Evolutionary conservation across 2,797 vertebrate species (phyloP).

Genomic region (Chrosomus eos): DNA sequence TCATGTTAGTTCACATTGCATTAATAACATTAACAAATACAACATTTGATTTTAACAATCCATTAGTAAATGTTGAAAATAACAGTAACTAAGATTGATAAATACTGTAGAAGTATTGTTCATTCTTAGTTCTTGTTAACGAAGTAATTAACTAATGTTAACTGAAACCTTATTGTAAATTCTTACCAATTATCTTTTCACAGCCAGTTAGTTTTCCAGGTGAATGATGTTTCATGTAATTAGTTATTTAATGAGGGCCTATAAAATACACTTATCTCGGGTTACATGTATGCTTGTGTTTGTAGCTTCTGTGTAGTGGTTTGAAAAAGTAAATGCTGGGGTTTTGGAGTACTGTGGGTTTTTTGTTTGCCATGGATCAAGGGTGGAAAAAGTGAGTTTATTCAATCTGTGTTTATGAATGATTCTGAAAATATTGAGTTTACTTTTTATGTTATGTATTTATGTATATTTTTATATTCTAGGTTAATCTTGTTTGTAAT

Average conservation of each 20-base stretch:
- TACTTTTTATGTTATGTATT: neutral
- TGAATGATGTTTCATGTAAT: neutral
- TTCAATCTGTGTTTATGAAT: neutral
- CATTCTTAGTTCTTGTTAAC: too few species aligned
- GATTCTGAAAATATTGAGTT: accelerated
- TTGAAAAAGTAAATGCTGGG: neutral
- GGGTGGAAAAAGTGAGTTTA: neutral
- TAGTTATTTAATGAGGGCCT: neutral
- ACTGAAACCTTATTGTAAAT: too few species aligned
- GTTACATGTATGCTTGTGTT: too few species aligned
- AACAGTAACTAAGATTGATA: too few species aligned
- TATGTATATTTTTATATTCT: neutral
- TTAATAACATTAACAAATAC: too few species aligned
- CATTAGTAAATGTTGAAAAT: too few species aligned
- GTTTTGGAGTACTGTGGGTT: too few species aligned
- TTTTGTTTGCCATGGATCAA: neutral
- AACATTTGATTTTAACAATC: too few species aligned
- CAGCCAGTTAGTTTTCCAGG: neutral
- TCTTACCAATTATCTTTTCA: neutral
- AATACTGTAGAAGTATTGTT: too few species aligned
- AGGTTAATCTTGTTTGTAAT: neutral
- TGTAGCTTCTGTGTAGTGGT: accelerated
- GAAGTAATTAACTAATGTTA: too few species aligned
- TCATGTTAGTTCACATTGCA: too few species aligned
- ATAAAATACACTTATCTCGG: neutral